Evolutionary conservation across 2,888 invertebrate genomes (phyloP).

Genomic region (Tridacna gigas): DNA sequence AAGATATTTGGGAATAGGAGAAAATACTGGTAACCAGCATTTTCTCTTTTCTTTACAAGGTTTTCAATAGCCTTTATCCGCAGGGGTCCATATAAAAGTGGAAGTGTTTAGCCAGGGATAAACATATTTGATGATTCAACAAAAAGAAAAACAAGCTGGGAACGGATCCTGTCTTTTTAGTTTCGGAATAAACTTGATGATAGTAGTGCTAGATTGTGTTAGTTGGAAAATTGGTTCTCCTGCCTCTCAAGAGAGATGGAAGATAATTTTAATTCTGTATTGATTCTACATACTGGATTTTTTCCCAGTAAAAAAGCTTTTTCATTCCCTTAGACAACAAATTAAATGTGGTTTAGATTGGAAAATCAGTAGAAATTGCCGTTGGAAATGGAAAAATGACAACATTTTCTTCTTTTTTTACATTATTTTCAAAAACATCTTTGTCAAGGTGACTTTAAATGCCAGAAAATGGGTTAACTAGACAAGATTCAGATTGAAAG

Average conservation of each 20-base stretch:
- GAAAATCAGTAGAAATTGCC: too few species aligned
- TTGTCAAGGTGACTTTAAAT: too few species aligned
- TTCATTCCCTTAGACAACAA: too few species aligned
- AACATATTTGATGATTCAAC: slow-evolving; percentile 9
- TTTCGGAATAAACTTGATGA: slow-evolving; percentile 1
- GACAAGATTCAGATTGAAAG: too few species aligned
- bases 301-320: not conserved
- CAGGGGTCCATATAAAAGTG: not conserved
- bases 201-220: slow-evolving; percentile 15
- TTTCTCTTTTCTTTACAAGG: not conserved
- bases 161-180: not conserved
- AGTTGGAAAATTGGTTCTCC: slow-evolving; percentile 15
- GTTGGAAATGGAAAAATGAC: too few species aligned
- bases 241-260: slow-evolving; percentile 10
- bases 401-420: too few species aligned
- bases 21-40: too few species aligned
- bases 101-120: not conserved
- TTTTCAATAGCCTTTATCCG: not conserved
- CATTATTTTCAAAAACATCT: too few species aligned
- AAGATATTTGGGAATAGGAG: too few species aligned
- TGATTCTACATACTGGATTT: not conserved
- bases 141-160: slow-evolving; percentile 4
- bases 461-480: too few species aligned
- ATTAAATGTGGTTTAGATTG: too few species aligned
- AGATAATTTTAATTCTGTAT: slow-evolving; percentile 13